A percentile compares a stretch with the other conserved stretches of the same genome.
These are phyloP conservation scores for Bugula neritina DNA, from an alignment of 2,888 invertebrate species.

Conservation along the genomic window DNA sequence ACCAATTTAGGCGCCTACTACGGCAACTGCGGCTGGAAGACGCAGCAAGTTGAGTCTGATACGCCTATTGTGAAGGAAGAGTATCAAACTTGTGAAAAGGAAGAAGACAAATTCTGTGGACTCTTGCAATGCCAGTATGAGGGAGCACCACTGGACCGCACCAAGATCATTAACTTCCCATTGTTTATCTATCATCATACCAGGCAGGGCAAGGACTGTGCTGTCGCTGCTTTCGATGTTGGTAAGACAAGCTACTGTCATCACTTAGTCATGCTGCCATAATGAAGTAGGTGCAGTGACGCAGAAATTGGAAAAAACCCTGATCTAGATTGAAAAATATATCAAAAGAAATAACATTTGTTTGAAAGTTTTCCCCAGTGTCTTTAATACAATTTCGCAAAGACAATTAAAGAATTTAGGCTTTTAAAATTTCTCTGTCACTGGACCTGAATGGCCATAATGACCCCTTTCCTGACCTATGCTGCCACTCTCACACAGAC, in stretches of 20 bases:
- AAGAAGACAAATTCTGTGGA: background rate
- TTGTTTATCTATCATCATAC: background rate
- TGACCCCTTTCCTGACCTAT: too few species aligned
- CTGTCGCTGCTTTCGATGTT: background rate
- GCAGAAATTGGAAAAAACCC: too few species aligned
- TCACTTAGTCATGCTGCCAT: background rate
- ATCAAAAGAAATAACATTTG: too few species aligned
- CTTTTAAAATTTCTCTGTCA: too few species aligned
- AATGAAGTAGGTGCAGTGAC: too few species aligned
- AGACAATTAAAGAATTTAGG: too few species aligned
- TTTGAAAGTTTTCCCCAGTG: too few species aligned
- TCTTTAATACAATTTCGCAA: too few species aligned
- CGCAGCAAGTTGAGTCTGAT: background rate
- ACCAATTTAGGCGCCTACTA: background rate
- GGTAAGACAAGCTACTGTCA: background rate
- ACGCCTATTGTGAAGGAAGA: background rate
- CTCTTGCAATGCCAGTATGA: background rate
- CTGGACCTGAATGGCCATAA: too few species aligned
- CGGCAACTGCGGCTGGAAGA: constrained; percentile 16
- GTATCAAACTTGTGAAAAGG: background rate
- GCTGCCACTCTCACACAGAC: too few species aligned
- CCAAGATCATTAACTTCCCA: constrained; percentile 14
- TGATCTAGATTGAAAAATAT: too few species aligned
- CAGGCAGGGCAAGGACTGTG: background rate
- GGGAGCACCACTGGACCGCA: background rate